phyloP scores from a whole-genome alignment of 1,140 invertebrate genomes.

The Holotrichia oblita region DNA sequence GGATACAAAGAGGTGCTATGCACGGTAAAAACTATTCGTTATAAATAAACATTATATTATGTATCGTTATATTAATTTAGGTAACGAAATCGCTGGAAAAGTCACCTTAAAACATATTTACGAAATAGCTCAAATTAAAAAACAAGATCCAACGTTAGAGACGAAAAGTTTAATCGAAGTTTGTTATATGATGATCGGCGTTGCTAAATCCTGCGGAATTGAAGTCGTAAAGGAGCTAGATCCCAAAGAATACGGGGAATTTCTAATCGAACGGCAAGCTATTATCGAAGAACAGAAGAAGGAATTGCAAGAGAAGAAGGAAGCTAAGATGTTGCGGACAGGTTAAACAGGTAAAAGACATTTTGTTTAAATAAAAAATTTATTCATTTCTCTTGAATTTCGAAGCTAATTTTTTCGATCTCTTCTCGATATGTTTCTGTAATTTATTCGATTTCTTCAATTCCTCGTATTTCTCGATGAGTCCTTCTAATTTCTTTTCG shows the following conservation, averaged over 20 bases:
- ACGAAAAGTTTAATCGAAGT: conserved; percentile 71
- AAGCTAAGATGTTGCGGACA: conserved; percentile 92
- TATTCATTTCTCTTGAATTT: conserved; percentile 63
- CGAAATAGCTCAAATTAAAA: conserved; percentile 97
- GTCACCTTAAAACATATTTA: conserved; percentile 97
- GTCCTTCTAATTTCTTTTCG: conserved; percentile 71
- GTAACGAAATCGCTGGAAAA: conserved; percentile 84
- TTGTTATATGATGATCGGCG: conserved; percentile 80
- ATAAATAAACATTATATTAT: too few species aligned
- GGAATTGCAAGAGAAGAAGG: conserved; percentile 84
- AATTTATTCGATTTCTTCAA: conserved; percentile 76
- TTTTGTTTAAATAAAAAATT: conserved; percentile 14
- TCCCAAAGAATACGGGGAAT: conserved; percentile 83
- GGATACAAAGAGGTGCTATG: conserved; percentile 85
- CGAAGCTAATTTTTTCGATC: conserved; percentile 71
- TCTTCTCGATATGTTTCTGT: conserved; percentile 78
- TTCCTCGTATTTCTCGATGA: conserved; percentile 78
- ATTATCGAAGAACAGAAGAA: conserved; percentile 80
- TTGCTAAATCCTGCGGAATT: conserved; percentile 83
- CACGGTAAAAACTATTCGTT: conserved; percentile 66
- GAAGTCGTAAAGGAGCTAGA: conserved; percentile 86
- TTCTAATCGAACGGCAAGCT: conserved; percentile 80
- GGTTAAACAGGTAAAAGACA: conserved; percentile 59
- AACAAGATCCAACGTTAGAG: conserved; percentile 80
- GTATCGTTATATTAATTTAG: conserved; percentile 66